A percentile compares a stretch with the other conserved stretches of the same genome.
Conservation (phyloP, 2,797 vertebrate genomes). For the Aeoliscus strigatus region DNA sequence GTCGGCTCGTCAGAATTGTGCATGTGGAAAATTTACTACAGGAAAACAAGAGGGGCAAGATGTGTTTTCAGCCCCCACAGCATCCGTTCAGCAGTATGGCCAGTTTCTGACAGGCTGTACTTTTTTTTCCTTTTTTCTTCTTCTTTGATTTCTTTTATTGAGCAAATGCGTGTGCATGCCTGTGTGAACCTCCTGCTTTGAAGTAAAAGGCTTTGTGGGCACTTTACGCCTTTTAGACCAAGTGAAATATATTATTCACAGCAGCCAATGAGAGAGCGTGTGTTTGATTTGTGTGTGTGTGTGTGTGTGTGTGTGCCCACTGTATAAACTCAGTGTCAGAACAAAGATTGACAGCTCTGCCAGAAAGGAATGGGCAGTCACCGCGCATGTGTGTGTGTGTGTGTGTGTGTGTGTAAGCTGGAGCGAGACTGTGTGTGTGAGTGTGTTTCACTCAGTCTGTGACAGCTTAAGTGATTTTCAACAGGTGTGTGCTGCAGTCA, state of each 20-base stretch:
- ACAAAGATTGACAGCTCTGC: slow-evolving; percentile 28
- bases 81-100: no score
- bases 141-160: slow-evolving; percentile 36
- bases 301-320: no score
- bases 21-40: slow-evolving; percentile 37
- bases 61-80: slow-evolving; percentile 23
- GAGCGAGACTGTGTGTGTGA: slow-evolving; percentile 3
- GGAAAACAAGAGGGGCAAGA: slow-evolving; percentile 35
- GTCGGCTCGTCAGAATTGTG: no score
- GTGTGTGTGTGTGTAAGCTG: slow-evolving; percentile 17
- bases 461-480: slow-evolving; percentile 36
- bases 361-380: slow-evolving; percentile 33
- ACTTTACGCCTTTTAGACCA: slow-evolving; percentile 40
- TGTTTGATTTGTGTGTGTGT: no score
- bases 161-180: slow-evolving; percentile 29
- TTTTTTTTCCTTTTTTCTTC: no score
- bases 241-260: slow-evolving; percentile 39
- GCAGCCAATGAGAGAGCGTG: slow-evolving; percentile 16
- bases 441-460: slow-evolving; percentile 4
- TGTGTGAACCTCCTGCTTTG: slow-evolving; percentile 27
- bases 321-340: slow-evolving; percentile 13
- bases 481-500: slow-evolving; percentile 49
- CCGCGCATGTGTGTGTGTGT: no score
- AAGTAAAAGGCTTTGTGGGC: slow-evolving; percentile 38
- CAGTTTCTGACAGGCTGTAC: slow-evolving; percentile 16